Conservation (phyloP, 1,140 invertebrate species). For the Drosophila dunni region DNA sequence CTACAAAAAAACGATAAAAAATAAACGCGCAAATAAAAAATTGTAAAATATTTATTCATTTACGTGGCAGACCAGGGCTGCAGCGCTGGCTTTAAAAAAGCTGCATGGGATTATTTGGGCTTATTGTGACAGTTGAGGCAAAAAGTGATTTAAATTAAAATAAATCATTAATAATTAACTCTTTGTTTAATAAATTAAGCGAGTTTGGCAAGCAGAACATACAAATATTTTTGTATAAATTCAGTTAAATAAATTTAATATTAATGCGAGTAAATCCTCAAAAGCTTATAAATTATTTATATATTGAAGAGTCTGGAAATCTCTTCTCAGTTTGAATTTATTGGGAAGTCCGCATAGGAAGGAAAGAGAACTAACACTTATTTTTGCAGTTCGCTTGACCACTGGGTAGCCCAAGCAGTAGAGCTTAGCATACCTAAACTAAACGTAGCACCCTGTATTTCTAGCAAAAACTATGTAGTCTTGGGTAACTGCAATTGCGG, state of each 20-base stretch:
- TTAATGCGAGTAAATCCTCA: neutral
- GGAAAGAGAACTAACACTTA: no score
- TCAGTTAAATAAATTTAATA: neutral
- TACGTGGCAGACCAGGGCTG: constrained; percentile 66
- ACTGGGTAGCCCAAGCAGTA: no score
- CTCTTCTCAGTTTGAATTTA: no score
- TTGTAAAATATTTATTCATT: constrained; percentile 76
- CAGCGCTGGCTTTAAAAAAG: constrained; percentile 5
- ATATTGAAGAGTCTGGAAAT: no score
- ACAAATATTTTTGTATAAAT: no score
- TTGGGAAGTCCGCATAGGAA: no score
- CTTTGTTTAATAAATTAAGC: neutral
- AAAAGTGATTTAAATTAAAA: neutral
- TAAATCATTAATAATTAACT: neutral
- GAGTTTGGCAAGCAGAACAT: neutral
- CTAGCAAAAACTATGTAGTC: no score
- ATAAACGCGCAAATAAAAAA: constrained; percentile 66
- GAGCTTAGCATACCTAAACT: no score
- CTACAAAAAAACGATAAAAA: constrained; percentile 15
- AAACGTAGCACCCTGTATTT: no score
- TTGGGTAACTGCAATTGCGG: no score
- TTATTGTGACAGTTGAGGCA: neutral
- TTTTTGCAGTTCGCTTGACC: no score
- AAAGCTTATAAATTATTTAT: no score
- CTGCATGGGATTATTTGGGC: neutral